These are phyloP conservation scores for Chelmon rostratus DNA, from an alignment of 2,797 vertebrate species.

Conservation along the genomic window DNA sequence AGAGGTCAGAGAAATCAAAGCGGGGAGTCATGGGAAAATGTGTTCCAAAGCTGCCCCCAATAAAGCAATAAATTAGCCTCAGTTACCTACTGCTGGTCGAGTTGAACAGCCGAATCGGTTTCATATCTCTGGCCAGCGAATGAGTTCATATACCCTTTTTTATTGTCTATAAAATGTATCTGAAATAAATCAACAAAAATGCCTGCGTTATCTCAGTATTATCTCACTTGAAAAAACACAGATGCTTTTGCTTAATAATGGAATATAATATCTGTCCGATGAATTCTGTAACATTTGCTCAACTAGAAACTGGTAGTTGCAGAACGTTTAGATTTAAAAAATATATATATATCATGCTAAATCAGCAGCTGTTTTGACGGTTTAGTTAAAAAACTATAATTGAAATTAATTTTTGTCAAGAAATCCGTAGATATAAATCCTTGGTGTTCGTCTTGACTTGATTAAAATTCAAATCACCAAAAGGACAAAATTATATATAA, in stretches of 20 bases:
- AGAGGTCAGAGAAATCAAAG: conserved; percentile 72
- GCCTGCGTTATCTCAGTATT: conserved; percentile 10
- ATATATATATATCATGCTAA: neutral
- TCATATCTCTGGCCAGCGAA: conserved; percentile 49
- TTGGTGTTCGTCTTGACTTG: conserved; percentile 1
- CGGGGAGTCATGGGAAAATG: conserved; percentile 64
- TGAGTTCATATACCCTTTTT: conserved; percentile 31
- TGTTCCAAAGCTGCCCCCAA: conserved; percentile 61
- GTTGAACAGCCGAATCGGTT: conserved; percentile 48
- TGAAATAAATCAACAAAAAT: conserved; percentile 36
- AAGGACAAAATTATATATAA: neutral
- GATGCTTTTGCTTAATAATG: conserved; percentile 9
- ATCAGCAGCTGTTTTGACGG: neutral
- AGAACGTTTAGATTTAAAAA: conserved; percentile 1
- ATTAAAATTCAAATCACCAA: neutral
- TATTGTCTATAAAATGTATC: conserved; percentile 33
- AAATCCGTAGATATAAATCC: neutral
- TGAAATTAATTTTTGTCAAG: neutral
- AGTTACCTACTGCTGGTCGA: conserved; percentile 41
- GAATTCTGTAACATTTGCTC: neutral
- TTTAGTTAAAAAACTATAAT: neutral
- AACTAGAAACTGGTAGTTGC: neutral
- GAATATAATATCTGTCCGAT: neutral
- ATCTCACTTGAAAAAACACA: conserved; percentile 30
- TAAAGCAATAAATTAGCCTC: conserved; percentile 65